Conservation (phyloP, 2,797 vertebrate species). For the Taenioides sp. region DNA sequence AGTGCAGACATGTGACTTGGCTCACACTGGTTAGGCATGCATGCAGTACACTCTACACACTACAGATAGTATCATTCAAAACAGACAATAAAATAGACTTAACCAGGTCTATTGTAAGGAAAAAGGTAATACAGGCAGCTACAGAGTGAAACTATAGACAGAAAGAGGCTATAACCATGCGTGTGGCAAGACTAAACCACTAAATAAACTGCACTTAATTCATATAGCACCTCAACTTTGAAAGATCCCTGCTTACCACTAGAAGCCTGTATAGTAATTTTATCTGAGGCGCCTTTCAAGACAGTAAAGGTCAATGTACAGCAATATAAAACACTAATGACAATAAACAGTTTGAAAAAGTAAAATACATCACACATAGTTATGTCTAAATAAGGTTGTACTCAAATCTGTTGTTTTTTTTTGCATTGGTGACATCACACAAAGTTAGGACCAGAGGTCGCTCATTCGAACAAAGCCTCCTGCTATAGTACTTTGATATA, state of each 20-base stretch:
- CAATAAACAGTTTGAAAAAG: neutral
- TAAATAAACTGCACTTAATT: neutral
- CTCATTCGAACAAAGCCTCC: constrained; percentile 25
- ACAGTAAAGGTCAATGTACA: too few species aligned
- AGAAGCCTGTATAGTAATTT: neutral
- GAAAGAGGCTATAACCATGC: neutral
- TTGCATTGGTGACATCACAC: constrained; percentile 7
- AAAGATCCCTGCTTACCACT: neutral
- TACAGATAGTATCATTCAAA: neutral
- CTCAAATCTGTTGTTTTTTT: neutral
- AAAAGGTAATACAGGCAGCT: neutral
- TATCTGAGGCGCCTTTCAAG: too few species aligned
- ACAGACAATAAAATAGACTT: neutral
- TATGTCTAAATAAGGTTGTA: neutral
- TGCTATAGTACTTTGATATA: constrained; percentile 69
- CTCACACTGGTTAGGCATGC: neutral
- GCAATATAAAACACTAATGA: neutral
- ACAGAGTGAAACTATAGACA: neutral
- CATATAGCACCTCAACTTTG: neutral
- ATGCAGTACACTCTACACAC: neutral
- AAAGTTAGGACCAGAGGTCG: constrained; percentile 30
- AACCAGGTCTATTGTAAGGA: neutral
- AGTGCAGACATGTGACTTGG: constrained; percentile 47
- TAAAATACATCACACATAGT: too few species aligned
- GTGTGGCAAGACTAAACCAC: neutral